Percentiles rank a stretch among this genome's conserved stretches.
phyloP scores from a whole-genome alignment of 2,888 invertebrate genomes.

The Euzophera pinguis region DNA sequence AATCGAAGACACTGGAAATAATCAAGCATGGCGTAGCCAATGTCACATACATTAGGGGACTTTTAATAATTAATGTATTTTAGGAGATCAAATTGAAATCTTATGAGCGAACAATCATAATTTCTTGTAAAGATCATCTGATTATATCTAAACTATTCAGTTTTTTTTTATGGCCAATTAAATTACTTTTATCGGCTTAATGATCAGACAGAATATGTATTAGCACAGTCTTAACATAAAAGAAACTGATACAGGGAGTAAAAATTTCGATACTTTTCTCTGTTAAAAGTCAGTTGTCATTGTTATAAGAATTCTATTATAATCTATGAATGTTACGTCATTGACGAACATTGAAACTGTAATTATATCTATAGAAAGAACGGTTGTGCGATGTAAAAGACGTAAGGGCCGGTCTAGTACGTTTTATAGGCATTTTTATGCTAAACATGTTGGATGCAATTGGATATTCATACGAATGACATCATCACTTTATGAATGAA shows the following conservation, averaged over 20 bases:
- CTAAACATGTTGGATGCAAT: not conserved
- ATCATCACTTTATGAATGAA: not conserved
- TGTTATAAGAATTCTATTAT: not conserved
- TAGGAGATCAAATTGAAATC: no score
- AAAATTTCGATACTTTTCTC: conserved; percentile 21
- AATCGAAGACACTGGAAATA: no score
- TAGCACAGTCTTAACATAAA: no score
- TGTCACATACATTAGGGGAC: no score
- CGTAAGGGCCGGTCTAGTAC: not conserved
- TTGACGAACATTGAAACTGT: not conserved
- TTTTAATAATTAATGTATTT: no score
- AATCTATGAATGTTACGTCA: not conserved
- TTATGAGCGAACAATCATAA: no score
- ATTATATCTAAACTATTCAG: no score
- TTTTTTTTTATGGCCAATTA: no score
- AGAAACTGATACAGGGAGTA: conserved; percentile 21
- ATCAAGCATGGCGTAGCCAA: no score
- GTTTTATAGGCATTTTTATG: conserved; percentile 3
- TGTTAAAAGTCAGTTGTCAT: not conserved
- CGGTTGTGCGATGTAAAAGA: conserved; percentile 2
- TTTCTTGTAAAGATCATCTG: no score
- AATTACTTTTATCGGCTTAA: no score
- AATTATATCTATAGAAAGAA: not conserved
- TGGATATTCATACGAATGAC: not conserved
- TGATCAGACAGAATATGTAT: no score